Base-by-base conservation (phyloP, 2,888 invertebrate genomes). In the Tetheella fluctuosa region DNA sequence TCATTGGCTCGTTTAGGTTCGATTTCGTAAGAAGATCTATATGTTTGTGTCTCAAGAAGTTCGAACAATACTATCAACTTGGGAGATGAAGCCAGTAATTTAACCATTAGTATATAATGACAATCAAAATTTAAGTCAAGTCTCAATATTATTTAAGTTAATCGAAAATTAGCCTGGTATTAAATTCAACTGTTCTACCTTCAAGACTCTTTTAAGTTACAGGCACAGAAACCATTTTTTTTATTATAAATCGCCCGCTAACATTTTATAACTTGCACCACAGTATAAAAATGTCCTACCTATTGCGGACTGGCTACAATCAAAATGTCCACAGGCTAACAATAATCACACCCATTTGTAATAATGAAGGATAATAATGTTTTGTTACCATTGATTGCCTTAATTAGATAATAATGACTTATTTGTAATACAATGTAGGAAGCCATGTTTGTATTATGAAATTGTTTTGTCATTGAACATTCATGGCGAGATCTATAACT, bases 331-430 rank as follows among this genome's bases (percentile, higher is more conserved):
- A 42, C 42, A 42, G 17, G 42, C 17, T 42, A 42, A 42, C 42
- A 48, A 48, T 48, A 20, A 48, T 48, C 42, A 48, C 42, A 17
- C 20, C 3, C 42, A 59, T 59, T 54, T 37, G 37, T 37, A 56
- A 62, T 66, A 65, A 68, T 68, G 57, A 55, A 48, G 10, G 42
- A 48, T 61, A 65, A 68, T 68, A 58, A 23, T 58, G 59, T 37
- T 64, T 62, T 61, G 61, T 60, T 37, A 28, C 52, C 39, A 57
- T 52, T 56, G 61, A 57, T 65, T 58, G 52, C 57, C 59, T 20
- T 68, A 68, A 68, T 68, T 63, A 66, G 10, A 70, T 66, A 54
- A 65, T 69, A 66, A 76, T 70, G 56, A 57, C 58, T 60, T 28
- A 67, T 68, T 63, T 58, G 54, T 28, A 54, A 54, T 23, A 65